Conservation (phyloP, 2,797 vertebrate species). For the Falco columbarius region DNA sequence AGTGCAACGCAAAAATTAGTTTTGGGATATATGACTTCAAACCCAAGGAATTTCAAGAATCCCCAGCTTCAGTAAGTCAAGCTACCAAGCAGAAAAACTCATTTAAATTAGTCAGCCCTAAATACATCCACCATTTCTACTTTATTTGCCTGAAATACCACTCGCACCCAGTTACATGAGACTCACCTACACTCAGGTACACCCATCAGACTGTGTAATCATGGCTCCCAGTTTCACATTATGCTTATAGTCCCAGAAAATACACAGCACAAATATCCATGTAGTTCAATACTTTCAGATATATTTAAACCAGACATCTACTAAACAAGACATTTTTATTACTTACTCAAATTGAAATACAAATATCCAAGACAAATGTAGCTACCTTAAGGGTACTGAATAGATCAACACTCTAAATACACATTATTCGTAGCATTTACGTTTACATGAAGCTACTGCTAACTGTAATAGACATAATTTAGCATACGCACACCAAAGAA, state of each 20-base stretch:
- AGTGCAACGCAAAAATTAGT: background rate
- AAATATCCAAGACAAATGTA: background rate
- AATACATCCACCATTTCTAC: background rate
- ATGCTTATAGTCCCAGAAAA: background rate
- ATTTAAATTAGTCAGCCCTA: background rate
- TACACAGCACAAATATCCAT: background rate
- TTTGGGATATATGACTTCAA: background rate
- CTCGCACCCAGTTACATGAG: accelerated
- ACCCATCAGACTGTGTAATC: background rate
- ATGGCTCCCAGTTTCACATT: background rate
- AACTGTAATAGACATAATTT: background rate
- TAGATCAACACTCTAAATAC: background rate
- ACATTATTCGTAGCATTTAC: background rate
- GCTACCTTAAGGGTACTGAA: background rate
- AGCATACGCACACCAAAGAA: background rate
- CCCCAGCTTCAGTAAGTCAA: background rate
- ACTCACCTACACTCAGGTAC: background rate
- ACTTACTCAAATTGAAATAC: background rate
- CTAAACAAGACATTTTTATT: background rate
- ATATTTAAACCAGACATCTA: background rate
- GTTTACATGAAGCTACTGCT: background rate
- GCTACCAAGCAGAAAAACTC: background rate
- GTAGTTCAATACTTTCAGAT: background rate
- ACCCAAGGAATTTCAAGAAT: background rate
- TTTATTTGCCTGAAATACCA: background rate